These are phyloP conservation scores for Rhipidura dahli DNA, from an alignment of 2,113 vertebrate species.

Conservation along the genomic window DNA sequence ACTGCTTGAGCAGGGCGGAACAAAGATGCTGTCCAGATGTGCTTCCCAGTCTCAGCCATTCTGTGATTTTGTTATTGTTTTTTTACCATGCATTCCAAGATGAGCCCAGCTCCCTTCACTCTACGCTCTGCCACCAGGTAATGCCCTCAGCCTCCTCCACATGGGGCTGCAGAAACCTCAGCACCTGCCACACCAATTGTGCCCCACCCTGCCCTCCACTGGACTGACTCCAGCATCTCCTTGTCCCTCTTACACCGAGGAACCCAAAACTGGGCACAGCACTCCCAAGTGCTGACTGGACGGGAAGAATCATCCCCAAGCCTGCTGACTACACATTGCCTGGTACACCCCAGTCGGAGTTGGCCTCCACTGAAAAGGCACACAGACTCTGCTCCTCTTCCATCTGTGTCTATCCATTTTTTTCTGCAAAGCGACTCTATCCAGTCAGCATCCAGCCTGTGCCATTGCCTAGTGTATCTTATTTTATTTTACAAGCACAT, in stretches of 20 bases:
- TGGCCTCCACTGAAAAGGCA: not conserved
- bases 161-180: not conserved
- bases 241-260: accelerated
- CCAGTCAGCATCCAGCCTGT: not conserved
- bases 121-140: not conserved
- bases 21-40: not conserved
- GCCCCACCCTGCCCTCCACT: not conserved
- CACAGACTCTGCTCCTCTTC: not conserved
- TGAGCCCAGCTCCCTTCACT: not conserved
- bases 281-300: not conserved
- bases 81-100: not conserved
- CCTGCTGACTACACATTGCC: not conserved
- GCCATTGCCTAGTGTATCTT: not conserved
- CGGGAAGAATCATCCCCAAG: not conserved
- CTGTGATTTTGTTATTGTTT: not conserved
- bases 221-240: not conserved
- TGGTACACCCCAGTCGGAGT: not conserved
- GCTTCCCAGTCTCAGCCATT: not conserved
- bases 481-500: not conserved
- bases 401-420: not conserved
- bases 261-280: not conserved
- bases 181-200: accelerated
- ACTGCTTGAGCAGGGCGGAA: not conserved
- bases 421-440: not conserved
- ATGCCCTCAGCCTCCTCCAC: not conserved